A percentile compares a stretch with the other conserved stretches of the same genome.
These are phyloP conservation scores for Eupithecia vulgata DNA, from an alignment of 2,888 invertebrate species.

Conservation along the genomic window DNA sequence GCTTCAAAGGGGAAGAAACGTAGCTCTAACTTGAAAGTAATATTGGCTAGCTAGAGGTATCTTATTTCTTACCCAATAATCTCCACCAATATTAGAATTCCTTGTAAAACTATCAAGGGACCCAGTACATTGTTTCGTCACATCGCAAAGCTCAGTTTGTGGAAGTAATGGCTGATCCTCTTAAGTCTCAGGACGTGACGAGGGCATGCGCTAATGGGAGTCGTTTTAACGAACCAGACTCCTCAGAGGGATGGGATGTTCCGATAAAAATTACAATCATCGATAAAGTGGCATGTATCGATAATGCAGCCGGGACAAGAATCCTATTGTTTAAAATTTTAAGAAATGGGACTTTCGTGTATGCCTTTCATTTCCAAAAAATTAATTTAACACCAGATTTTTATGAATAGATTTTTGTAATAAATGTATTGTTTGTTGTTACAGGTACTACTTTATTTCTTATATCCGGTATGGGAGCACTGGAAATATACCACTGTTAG, in stretches of 20 bases:
- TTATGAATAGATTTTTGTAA: neutral
- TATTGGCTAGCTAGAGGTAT: neutral
- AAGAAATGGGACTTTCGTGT: neutral
- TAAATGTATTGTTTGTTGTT: neutral
- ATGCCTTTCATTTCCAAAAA: neutral
- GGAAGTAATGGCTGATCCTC: slow-evolving; percentile 54
- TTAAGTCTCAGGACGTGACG: slow-evolving; percentile 51
- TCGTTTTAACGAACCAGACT: slow-evolving; percentile 44
- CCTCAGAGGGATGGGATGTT: slow-evolving; percentile 15
- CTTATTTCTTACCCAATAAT: neutral
- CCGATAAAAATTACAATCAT: slow-evolving; percentile 15
- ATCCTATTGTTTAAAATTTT: neutral
- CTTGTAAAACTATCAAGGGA: slow-evolving; percentile 4
- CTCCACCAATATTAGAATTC: neutral
- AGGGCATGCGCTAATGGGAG: slow-evolving; percentile 49
- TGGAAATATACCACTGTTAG: neutral
- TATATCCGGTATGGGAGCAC: neutral
- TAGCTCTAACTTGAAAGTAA: neutral
- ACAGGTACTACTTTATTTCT: neutral
- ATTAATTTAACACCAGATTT: neutral
- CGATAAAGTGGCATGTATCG: neutral
- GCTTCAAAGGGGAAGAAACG: neutral
- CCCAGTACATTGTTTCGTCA: slow-evolving; percentile 42
- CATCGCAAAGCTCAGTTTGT: slow-evolving; percentile 42
- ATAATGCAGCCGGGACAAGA: neutral